phyloP scores from a whole-genome alignment of 2,113 vertebrate genomes.

The Eubucco bourcierii region DNA sequence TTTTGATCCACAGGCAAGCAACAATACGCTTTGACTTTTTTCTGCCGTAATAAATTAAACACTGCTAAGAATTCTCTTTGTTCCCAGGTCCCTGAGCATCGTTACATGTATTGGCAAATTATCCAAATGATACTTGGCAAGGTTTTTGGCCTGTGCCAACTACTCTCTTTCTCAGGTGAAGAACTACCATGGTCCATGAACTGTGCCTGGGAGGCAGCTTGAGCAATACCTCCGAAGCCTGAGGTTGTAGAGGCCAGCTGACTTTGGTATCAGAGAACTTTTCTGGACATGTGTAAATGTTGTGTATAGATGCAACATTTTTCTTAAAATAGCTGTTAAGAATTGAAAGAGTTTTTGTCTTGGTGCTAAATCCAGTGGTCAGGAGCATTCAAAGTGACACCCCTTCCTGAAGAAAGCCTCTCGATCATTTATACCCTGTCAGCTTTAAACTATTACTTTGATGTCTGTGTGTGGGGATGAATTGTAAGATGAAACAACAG shows the following conservation, averaged over 20 bases:
- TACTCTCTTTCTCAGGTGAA: background rate
- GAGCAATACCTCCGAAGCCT: background rate
- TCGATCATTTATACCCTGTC: background rate
- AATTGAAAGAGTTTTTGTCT: background rate
- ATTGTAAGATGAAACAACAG: background rate
- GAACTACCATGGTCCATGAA: rapidly evolving
- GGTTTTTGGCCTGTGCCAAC: background rate
- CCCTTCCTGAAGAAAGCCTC: background rate
- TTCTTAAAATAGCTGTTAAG: background rate
- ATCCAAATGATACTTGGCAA: background rate
- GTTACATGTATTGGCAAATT: background rate
- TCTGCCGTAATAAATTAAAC: background rate
- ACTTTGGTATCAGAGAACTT: background rate
- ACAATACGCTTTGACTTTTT: background rate
- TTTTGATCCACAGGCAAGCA: background rate
- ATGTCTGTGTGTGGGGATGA: background rate
- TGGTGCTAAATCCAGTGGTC: background rate
- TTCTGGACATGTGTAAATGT: background rate
- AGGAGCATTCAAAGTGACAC: background rate
- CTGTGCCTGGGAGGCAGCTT: background rate
- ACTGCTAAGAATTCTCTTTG: background rate
- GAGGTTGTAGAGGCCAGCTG: background rate
- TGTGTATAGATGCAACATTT: background rate
- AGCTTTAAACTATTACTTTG: background rate
- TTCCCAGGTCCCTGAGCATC: background rate